Evolutionary conservation across 2,797 vertebrate genomes (phyloP), one percentile per base, ranked within the genome.

Genomic region (Diplodus puntazzo): DNA sequence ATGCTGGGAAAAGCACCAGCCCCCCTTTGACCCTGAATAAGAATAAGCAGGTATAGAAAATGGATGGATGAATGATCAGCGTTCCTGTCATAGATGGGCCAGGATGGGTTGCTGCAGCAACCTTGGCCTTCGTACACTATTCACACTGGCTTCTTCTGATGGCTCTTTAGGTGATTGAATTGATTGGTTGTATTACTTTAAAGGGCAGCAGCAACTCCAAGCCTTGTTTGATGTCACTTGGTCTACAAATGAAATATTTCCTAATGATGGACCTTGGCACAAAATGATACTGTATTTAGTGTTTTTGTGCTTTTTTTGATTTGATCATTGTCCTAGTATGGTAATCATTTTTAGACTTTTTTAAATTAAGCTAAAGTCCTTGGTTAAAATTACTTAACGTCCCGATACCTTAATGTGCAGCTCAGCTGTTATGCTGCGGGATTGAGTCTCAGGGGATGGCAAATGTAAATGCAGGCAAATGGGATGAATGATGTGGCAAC

Each of bases 101-200:
- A 72, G 45, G 61, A 81, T 76, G 75, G 54, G 72, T 73, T 53
- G 75, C 72, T n/a, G 75, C 73, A 63, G 42, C 55, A 83, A 60
- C 89, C 89, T 91, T 86, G 84, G 83, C 86, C 87, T 91, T 73
- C 70, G 5, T 50, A 69, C 69, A 75, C 53, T 71, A 79, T 80
- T 88, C 81, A 80, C 54, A 7, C 53, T 61, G 54, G 67, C 68
- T 83, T 87, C 63, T 77, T 67, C 65, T 80, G 77, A 81, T 79
- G 79, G 49, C 63, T 77, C 50, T 80, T 61, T 50, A 46, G 66
- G 58, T 78, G 69, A 74, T 81, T 81, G 50, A 63, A 75, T 79
- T 80, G 84, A 91, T 83, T 68, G 48, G 77, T 52, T 62, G 48
- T 57, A 73, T 64, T 72, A 69, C 84, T 61, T 66, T 72, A 64